Conservation (phyloP, 2,888 invertebrate species). For the Eupithecia tripunctaria region DNA sequence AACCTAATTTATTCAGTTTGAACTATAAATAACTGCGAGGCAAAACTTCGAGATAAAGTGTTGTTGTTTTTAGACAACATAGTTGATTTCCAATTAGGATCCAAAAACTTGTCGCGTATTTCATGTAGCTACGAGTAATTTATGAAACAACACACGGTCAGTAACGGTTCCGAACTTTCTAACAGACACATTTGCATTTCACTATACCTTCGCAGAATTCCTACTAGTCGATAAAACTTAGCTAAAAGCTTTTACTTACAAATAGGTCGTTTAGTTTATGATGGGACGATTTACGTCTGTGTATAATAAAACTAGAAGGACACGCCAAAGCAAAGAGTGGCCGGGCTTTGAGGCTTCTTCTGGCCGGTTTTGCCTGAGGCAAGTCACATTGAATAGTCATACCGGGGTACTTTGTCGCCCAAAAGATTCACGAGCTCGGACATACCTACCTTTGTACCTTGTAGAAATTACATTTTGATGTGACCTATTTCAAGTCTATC, state of each 20-base stretch:
- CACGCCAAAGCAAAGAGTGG: slow-evolving; percentile 46
- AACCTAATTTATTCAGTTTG: slow-evolving; percentile 33
- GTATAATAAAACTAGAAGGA: slow-evolving; percentile 36
- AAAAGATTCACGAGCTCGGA: neutral
- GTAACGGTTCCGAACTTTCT: slow-evolving; percentile 57
- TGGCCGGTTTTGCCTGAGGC: slow-evolving; percentile 54
- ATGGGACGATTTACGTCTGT: slow-evolving; percentile 30
- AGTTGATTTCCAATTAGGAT: slow-evolving; percentile 72
- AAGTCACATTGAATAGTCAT: slow-evolving; percentile 64
- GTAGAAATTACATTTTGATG: neutral
- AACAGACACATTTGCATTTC: slow-evolving; percentile 63
- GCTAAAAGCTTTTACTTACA: neutral
- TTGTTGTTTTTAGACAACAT: slow-evolving; percentile 58
- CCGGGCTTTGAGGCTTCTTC: slow-evolving; percentile 50
- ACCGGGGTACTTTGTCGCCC: slow-evolving; percentile 61
- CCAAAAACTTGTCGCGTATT: slow-evolving; percentile 68
- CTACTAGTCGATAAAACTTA: neutral
- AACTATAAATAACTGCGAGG: slow-evolving; percentile 48
- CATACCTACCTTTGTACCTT: neutral
- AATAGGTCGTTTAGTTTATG: slow-evolving; percentile 34
- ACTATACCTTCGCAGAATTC: neutral
- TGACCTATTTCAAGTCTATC: neutral
- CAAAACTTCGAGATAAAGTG: slow-evolving; percentile 55
- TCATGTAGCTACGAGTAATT: slow-evolving; percentile 64
- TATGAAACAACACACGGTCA: slow-evolving; percentile 60